Conservation (phyloP, 2,888 invertebrate genomes). For the Papilio elwesi region DNA sequence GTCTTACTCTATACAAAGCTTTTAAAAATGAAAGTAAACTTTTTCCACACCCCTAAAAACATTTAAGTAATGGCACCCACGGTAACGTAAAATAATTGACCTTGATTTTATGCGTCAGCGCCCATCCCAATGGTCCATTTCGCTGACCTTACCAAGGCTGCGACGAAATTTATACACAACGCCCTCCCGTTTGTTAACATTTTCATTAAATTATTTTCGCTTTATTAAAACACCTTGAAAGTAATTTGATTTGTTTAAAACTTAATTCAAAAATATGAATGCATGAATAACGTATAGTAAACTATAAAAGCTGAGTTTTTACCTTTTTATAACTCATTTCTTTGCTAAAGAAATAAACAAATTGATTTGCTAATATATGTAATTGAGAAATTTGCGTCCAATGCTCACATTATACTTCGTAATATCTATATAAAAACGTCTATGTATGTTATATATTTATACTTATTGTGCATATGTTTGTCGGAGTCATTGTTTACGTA, state of each 20-base stretch:
- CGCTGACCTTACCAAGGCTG: constrained; percentile 45
- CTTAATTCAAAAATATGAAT: background rate
- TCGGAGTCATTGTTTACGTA: too few relatives aligned
- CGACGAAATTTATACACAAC: constrained; percentile 29
- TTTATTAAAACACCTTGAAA: background rate
- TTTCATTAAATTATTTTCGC: background rate
- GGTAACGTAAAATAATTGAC: constrained; percentile 57
- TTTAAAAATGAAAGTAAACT: constrained; percentile 2
- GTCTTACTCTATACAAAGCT: constrained; percentile 4
- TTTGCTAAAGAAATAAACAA: too few relatives aligned
- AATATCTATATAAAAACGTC: too few relatives aligned
- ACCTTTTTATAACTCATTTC: too few relatives aligned
- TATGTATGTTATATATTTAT: too few relatives aligned
- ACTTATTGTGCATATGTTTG: too few relatives aligned
- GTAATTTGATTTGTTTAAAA: background rate
- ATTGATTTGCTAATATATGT: too few relatives aligned
- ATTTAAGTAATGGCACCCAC: constrained; percentile 52
- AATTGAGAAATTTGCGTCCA: too few relatives aligned
- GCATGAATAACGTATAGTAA: too few relatives aligned
- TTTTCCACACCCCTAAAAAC: constrained; percentile 50
- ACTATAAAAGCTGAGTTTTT: too few relatives aligned
- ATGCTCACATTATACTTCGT: too few relatives aligned
- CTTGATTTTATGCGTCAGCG: constrained; percentile 65
- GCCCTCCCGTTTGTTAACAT: constrained; percentile 16
- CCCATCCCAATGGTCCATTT: constrained; percentile 51